phyloP scores from a whole-genome alignment of 2,888 invertebrate genomes.

The Ctena decussata region DNA sequence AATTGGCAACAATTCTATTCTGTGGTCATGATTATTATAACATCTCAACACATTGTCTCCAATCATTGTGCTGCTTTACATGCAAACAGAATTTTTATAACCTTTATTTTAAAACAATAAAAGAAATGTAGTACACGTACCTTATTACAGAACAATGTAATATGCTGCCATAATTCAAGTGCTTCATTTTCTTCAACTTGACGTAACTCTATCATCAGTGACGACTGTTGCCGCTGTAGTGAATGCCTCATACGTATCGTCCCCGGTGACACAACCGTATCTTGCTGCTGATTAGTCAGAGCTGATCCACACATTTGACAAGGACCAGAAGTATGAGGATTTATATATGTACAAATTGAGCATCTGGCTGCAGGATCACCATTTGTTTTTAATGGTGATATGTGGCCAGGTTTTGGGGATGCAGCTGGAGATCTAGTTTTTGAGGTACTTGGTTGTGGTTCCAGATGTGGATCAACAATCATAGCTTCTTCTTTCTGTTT shows the following conservation, averaged over 20 bases:
- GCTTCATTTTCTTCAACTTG: slow-evolving; percentile 94
- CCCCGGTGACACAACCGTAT: slow-evolving; percentile 53
- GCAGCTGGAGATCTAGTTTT: slow-evolving; percentile 1
- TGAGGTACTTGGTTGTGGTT: not conserved
- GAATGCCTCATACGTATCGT: slow-evolving; percentile 54
- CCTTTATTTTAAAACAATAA: too few species aligned
- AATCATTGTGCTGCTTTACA: too few species aligned
- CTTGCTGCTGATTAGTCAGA: slow-evolving; percentile 20
- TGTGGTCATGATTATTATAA: too few species aligned
- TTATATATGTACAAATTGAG: slow-evolving; percentile 74
- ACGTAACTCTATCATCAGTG: slow-evolving; percentile 93
- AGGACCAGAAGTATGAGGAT: slow-evolving; percentile 51
- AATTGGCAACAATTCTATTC: too few species aligned
- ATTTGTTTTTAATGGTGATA: slow-evolving; percentile 16
- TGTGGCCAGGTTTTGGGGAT: not conserved
- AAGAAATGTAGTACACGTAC: too few species aligned
- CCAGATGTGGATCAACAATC: slow-evolving; percentile 13
- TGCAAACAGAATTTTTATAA: too few species aligned
- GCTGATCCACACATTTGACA: slow-evolving; percentile 71
- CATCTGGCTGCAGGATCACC: slow-evolving; percentile 53
- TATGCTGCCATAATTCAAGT: slow-evolving; percentile 96
- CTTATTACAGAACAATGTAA: slow-evolving; percentile 95
- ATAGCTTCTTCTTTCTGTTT: slow-evolving; percentile 20
- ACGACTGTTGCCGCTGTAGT: slow-evolving; percentile 89
- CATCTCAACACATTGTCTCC: too few species aligned